These are phyloP conservation scores for Drosophila baimaii DNA, from an alignment of 1,140 invertebrate species.

Conservation along the genomic window DNA sequence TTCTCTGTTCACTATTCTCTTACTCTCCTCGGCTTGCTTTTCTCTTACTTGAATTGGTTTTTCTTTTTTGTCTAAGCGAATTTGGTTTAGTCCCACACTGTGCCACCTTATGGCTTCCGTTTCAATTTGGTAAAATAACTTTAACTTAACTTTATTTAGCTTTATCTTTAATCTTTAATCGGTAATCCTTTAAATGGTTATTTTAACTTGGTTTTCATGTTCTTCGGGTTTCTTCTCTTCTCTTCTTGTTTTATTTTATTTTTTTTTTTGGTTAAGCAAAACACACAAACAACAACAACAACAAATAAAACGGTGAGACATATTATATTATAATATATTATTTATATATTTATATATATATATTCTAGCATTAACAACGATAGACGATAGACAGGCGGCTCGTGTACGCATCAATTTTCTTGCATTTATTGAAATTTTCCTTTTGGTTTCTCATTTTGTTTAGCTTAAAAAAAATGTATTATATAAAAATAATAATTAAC, in stretches of 20 bases:
- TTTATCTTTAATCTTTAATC: conserved; percentile 6
- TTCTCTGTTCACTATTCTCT: conserved; percentile 2
- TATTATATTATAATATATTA: conserved; percentile 1
- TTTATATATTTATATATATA: background rate
- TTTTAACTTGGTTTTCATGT: conserved; percentile 24
- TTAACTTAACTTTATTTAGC: conserved; percentile 27
- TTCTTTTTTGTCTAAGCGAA: conserved; percentile 37
- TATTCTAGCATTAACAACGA: conserved; percentile 21
- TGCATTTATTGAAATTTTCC: conserved; percentile 66
- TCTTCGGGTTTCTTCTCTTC: conserved; percentile 13
- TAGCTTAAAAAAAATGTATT: conserved; percentile 56
- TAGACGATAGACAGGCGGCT: conserved; percentile 13
- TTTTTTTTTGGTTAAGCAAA: conserved; percentile 54
- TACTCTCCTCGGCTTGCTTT: background rate
- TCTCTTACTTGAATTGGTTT: conserved; percentile 5
- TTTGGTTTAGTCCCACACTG: conserved; percentile 40
- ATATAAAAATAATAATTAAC: conserved; percentile 82
- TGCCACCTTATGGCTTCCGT: conserved; percentile 15
- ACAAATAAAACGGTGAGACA: conserved; percentile 22
- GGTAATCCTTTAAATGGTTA: conserved; percentile 22
- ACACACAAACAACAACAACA: conserved; percentile 39
- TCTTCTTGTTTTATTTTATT: conserved; percentile 13
- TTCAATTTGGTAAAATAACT: conserved; percentile 37
- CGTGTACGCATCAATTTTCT: conserved; percentile 49
- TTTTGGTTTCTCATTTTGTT: conserved; percentile 47